phyloP scores from a whole-genome alignment of 2,797 vertebrate species.

The Anolis apletophallus region DNA sequence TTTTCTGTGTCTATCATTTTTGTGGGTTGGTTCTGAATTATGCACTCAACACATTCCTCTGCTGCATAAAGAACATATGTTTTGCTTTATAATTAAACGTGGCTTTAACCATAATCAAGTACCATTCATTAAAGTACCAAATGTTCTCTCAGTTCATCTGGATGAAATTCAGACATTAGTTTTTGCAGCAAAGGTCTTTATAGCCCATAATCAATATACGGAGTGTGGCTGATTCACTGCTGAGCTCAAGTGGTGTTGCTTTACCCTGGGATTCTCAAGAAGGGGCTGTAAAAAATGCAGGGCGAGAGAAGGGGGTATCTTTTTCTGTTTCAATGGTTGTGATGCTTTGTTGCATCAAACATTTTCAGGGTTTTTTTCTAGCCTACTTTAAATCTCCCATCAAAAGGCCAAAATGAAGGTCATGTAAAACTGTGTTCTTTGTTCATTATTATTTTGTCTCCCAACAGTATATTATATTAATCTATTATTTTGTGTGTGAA shows the following conservation, averaged over 20 bases:
- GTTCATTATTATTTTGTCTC: not conserved
- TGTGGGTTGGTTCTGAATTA: constrained; percentile 21
- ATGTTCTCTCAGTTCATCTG: constrained; percentile 2
- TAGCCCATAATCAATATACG: constrained; percentile 3
- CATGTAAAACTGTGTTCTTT: constrained; percentile 11
- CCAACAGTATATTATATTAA: constrained; percentile 41
- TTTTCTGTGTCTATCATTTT: constrained; percentile 16
- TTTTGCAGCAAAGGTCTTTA: constrained; percentile 9
- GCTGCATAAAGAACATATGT: constrained; percentile 28
- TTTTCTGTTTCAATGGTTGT: not conserved
- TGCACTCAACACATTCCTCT: constrained; percentile 13
- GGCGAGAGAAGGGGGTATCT: not conserved
- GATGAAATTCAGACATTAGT: constrained; percentile 19
- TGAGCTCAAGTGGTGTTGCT: constrained; percentile 32
- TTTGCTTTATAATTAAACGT: constrained; percentile 33
- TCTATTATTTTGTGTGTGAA: constrained; percentile 38
- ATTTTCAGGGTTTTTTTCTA: not conserved
- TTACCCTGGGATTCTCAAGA: constrained; percentile 15
- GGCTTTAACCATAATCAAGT: constrained; percentile 8
- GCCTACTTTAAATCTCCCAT: not conserved
- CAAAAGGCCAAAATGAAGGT: constrained; percentile 34
- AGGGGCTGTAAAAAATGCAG: not conserved
- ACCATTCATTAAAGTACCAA: not conserved
- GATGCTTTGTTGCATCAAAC: not conserved
- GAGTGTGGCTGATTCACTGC: not conserved